Evolutionary conservation across 2,113 vertebrate species (phyloP).

Genomic region (Hassar affinis): DNA sequence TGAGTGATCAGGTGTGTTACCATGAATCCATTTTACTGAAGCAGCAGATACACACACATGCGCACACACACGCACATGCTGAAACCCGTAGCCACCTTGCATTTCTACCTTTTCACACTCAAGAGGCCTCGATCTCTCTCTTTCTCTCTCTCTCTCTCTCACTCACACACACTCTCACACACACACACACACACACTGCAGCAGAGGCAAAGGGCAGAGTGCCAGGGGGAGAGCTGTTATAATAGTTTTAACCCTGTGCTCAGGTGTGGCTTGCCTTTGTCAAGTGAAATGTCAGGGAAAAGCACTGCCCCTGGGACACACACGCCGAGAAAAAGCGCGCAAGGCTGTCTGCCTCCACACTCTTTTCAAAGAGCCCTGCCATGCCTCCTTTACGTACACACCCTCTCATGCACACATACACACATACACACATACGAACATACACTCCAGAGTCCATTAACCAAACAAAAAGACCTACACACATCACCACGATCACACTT

Average conservation of each 20-base stretch:
- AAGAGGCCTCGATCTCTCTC: constrained; percentile 43
- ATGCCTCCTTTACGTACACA: constrained; percentile 40
- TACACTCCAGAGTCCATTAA: constrained; percentile 52
- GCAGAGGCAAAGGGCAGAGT: constrained; percentile 69
- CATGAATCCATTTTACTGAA: constrained; percentile 11
- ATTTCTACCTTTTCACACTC: constrained; percentile 60
- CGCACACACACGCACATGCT: constrained; percentile 49
- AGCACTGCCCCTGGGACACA: constrained; percentile 67
- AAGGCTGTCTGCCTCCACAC: constrained; percentile 52
- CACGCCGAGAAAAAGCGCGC: constrained; percentile 37
- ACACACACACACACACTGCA: constrained; percentile 52
- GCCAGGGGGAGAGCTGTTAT: constrained; percentile 70
- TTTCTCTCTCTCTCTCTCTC: constrained; percentile 57
- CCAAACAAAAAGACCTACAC: constrained; percentile 30
- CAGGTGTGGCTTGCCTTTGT: constrained; percentile 78
- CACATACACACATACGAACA: background rate
- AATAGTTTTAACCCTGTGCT: constrained; percentile 78
- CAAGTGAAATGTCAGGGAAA: constrained; percentile 78
- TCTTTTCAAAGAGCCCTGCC: constrained; percentile 50
- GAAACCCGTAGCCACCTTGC: constrained; percentile 56
- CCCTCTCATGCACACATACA: constrained; percentile 18
- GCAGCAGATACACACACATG: background rate
- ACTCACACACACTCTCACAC: constrained; percentile 63
- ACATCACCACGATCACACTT: constrained; percentile 18
- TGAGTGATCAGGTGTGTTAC: constrained; percentile 28